Base-by-base conservation (phyloP, 1,140 invertebrate genomes). In the Aphidius ervi region DNA sequence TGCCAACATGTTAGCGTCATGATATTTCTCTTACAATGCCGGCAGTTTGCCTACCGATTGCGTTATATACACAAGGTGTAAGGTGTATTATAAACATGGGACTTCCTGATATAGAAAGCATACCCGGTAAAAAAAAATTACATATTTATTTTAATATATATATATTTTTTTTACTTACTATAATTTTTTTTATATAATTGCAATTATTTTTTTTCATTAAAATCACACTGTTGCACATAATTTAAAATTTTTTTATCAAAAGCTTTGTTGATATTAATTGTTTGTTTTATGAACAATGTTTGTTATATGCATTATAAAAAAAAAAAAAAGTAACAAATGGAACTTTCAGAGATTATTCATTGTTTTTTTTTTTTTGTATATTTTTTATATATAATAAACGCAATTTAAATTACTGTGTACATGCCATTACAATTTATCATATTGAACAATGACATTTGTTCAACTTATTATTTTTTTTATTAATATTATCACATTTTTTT, bases 31-130 rank as follows among this genome's bases (percentile, higher is more conserved):
- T 45, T 53, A 64, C 40, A 52, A 10, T 23, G 62, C 70, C 64
- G 70, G 68, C 65, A 67, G 67, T 73, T 67, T 69, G 70, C 72
- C 66, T 65, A 66, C 67, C 65, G 63, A 67, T 39, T 54, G 70
- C 67, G 58, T 61, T 67, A 67, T 66, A 62, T 64, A 62, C 59
- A 69, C 64, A 65, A 61, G 64, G 64, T 63, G 23, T 31, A 1
- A 16, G 16, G 16, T 16, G 16, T 31, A 3, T 31, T 31, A 1
- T 3, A 64, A 74, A 64, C 66, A 75, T 75, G 73, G 72, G 72
- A 56, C 67, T 75, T 54, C 66, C 72, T 41, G 73, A 75, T 54
- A 68, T 75, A 63, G 73, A 75, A 56, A 71, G 69, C 43, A 75
- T 75, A 73, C 73, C 73, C 52, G 73, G 73, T 75, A 75, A 74